A percentile compares a stretch with the other conserved stretches of the same genome.
These are phyloP conservation scores for Helogale parvula DNA, from an alignment of 2,113 vertebrate genomes.

Conservation along the genomic window DNA sequence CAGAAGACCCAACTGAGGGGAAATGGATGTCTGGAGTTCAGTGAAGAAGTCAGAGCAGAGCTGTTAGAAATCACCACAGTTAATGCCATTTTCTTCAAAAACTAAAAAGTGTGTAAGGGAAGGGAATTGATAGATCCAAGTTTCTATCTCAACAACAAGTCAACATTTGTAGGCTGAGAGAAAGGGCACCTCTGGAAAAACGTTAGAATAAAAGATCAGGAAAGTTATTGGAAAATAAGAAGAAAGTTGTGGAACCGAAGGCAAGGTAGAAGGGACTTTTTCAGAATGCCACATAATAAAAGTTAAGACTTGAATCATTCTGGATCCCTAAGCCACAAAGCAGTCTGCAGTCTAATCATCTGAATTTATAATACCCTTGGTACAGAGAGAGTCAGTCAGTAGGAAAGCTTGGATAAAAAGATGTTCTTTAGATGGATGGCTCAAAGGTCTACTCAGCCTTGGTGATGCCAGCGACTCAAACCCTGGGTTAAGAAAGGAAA, in stretches of 20 bases:
- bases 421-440: background rate
- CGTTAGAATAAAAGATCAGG: background rate
- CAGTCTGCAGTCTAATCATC: constrained; percentile 30
- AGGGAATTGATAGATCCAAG: background rate
- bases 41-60: background rate
- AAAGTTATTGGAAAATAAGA: background rate
- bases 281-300: background rate
- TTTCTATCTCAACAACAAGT: background rate
- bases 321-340: constrained; percentile 44
- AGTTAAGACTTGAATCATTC: constrained; percentile 30
- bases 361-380: constrained; percentile 37
- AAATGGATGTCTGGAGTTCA: background rate
- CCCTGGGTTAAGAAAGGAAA: constrained; percentile 11
- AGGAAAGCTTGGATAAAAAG: constrained; percentile 4
- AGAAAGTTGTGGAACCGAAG: background rate
- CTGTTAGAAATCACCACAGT: background rate
- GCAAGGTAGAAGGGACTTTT: background rate
- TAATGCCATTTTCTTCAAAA: background rate
- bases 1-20: background rate
- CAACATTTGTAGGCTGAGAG: background rate
- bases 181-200: background rate
- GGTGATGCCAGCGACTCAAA: constrained; percentile 41
- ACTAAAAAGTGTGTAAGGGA: background rate
- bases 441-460: constrained; percentile 49
- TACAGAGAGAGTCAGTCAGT: background rate